Percentiles rank a stretch among this genome's conserved stretches.
phyloP scores from a whole-genome alignment of 2,113 vertebrate genomes.

The Caracal caracal region DNA sequence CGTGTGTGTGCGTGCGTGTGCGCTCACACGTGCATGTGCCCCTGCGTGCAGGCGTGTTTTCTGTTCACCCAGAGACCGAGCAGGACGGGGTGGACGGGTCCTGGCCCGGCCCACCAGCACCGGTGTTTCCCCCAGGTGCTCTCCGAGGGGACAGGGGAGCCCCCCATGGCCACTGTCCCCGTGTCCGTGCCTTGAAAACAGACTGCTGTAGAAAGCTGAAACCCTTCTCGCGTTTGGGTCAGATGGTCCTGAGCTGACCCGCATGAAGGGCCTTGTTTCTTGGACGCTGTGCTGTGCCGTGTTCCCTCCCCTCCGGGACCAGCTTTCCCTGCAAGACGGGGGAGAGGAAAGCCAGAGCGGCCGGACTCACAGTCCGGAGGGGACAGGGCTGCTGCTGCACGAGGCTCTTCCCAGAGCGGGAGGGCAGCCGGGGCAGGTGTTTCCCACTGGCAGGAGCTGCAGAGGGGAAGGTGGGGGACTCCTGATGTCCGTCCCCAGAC shows the following conservation, averaged over 20 bases:
- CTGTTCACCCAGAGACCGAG: accelerated
- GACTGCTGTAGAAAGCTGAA: background rate
- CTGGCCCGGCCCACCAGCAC: background rate
- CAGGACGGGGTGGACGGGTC: background rate
- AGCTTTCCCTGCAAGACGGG: background rate
- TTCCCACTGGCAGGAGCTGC: accelerated
- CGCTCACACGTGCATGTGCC: accelerated
- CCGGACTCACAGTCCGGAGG: background rate
- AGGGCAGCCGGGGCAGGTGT: background rate
- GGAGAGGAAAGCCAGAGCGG: background rate
- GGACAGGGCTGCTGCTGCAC: background rate
- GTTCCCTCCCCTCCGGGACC: background rate
- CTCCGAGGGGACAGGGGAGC: background rate
- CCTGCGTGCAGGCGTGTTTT: accelerated
- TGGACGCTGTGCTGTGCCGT: accelerated
- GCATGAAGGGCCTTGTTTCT: background rate
- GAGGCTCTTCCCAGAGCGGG: background rate
- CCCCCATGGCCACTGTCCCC: background rate
- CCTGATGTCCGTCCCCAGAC: background rate
- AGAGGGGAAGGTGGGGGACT: background rate
- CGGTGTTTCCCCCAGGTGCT: accelerated
- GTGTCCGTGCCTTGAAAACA: background rate
- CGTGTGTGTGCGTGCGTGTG: accelerated
- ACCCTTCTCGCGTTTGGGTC: background rate
- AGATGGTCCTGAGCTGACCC: background rate